phyloP scores from a whole-genome alignment of 2,113 vertebrate genomes.

The Larimichthys crocea region DNA sequence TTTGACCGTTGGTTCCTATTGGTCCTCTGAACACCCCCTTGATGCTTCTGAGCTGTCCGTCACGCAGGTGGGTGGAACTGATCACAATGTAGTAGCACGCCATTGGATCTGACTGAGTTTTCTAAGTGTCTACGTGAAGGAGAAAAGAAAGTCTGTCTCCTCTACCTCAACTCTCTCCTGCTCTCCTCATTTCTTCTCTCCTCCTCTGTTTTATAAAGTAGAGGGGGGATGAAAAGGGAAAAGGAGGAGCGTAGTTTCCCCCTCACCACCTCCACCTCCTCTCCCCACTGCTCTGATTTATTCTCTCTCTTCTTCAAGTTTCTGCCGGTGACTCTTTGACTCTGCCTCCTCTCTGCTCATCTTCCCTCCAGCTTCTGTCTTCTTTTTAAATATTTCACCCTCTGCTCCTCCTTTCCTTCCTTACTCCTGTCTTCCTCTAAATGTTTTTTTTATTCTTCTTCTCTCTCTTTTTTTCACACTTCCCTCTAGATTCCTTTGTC shows the following conservation, averaged over 20 bases:
- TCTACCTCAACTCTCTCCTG: constrained; percentile 16
- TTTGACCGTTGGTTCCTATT: constrained; percentile 89
- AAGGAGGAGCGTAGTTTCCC: constrained; percentile 22
- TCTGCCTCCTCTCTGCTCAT: constrained; percentile 15
- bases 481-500: constrained; percentile 18
- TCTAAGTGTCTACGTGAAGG: neutral
- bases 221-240: constrained; percentile 7
- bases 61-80: constrained; percentile 96
- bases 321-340: constrained; percentile 42
- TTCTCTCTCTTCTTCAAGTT: constrained; percentile 73
- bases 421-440: constrained; percentile 20
- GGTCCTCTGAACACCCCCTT: constrained; percentile 98
- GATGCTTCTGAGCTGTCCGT: constrained; percentile 98
- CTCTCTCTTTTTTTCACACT: neutral
- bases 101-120: constrained; percentile 85
- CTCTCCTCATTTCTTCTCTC: constrained; percentile 32
- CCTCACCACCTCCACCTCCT: too few relatives aligned
- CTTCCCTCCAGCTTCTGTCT: constrained; percentile 27
- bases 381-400: constrained; percentile 63
- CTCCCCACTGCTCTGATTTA: constrained; percentile 48
- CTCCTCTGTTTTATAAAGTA: constrained; percentile 46
- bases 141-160: constrained; percentile 7
- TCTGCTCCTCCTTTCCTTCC: constrained; percentile 31
- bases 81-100: constrained; percentile 99
- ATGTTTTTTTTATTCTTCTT: constrained; percentile 36